phyloP scores from a whole-genome alignment of 1,140 invertebrate species.

The Nymphalis io region DNA sequence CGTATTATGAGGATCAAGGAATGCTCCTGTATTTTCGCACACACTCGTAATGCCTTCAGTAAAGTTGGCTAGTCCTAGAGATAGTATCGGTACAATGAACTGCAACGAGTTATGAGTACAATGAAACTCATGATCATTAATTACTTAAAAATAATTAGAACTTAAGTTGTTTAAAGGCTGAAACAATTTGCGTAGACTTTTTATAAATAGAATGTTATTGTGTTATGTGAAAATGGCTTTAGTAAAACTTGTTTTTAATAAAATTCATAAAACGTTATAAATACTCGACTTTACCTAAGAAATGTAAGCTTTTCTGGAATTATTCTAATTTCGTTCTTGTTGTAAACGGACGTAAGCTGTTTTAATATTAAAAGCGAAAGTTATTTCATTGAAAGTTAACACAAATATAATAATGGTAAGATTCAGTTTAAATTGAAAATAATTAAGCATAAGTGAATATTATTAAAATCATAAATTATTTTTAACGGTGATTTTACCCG shows the following conservation, averaged over 20 bases:
- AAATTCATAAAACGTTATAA: constrained; percentile 44
- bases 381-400: background rate
- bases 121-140: too few species aligned
- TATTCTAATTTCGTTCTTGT: constrained; percentile 37
- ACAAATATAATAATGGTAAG: background rate
- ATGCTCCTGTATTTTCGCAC: too few species aligned
- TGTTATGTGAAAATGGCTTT: constrained; percentile 42
- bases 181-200: background rate
- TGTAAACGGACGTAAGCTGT: constrained; percentile 4
- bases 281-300: constrained; percentile 43
- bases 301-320: constrained; percentile 49
- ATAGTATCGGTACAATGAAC: too few species aligned
- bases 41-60: too few species aligned
- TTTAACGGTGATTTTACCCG: too few species aligned
- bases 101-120: too few species aligned
- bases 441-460: too few species aligned
- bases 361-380: background rate
- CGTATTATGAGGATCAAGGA: too few species aligned
- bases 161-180: too few species aligned
- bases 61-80: too few species aligned
- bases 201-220: background rate
- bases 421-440: background rate
- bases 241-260: constrained; percentile 53
- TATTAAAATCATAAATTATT: too few species aligned
- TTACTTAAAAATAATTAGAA: too few species aligned